Conservation (phyloP, 2,113 vertebrate genomes). For the Melanocharis versteri region DNA sequence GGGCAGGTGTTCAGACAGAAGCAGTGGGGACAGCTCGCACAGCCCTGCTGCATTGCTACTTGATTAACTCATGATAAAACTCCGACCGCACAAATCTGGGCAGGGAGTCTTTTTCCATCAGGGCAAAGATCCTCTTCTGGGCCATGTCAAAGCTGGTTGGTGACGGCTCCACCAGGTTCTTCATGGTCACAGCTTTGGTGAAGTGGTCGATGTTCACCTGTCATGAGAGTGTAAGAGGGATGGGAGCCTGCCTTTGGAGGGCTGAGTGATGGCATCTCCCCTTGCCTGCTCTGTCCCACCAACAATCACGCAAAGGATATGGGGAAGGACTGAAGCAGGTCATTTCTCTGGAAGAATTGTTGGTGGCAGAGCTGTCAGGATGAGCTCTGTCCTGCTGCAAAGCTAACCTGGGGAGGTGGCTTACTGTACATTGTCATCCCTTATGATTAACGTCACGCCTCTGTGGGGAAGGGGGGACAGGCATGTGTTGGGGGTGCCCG, state of each 20-base stretch:
- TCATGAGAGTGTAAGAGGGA: not conserved
- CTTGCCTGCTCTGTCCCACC: not conserved
- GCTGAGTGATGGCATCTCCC: not conserved
- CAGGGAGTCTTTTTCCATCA: constrained; percentile 98
- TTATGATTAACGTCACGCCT: not conserved
- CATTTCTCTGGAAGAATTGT: not conserved
- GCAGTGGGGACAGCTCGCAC: not conserved
- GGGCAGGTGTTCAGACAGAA: not conserved
- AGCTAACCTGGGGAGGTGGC: not conserved
- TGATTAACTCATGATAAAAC: constrained; percentile 85
- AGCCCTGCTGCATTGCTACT: constrained; percentile 68
- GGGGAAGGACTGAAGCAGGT: not conserved
- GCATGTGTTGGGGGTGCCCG: fast-evolving
- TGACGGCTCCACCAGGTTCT: constrained; percentile 89
- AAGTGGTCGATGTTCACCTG: constrained; percentile 97
- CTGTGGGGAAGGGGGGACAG: not conserved
- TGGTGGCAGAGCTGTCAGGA: not conserved
- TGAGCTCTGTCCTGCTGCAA: not conserved
- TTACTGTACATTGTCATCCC: not conserved
- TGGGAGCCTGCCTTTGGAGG: not conserved
- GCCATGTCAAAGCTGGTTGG: constrained; percentile 86
- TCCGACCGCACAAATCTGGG: constrained; percentile 89
- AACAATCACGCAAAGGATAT: fast-evolving
- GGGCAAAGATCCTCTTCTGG: constrained; percentile 87
- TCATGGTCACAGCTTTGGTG: constrained; percentile 90